These are phyloP conservation scores for Lymantria monacha DNA, from an alignment of 2,888 invertebrate species.

Conservation along the genomic window DNA sequence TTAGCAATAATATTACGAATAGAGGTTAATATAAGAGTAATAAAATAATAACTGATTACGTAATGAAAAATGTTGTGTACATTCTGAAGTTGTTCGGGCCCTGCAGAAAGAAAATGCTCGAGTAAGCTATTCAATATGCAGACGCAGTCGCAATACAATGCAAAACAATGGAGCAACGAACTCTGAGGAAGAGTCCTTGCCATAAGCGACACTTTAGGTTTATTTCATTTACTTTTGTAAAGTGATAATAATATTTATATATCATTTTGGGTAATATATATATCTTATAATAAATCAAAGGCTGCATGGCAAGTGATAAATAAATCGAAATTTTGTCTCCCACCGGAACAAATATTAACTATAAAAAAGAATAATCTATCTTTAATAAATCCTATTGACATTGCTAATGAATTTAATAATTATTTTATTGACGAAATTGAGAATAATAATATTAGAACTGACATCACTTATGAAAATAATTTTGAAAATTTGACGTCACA, in stretches of 20 bases:
- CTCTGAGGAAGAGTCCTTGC: conserved; percentile 68
- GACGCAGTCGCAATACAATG: conserved; percentile 61
- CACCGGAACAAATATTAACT: no score
- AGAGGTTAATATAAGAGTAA: no score
- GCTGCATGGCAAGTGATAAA: no score
- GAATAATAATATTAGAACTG: no score
- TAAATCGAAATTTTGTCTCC: no score
- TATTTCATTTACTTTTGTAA: conserved; percentile 45
- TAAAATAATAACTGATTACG: background rate
- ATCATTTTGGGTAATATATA: conserved; percentile 44
- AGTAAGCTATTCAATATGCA: conserved; percentile 62
- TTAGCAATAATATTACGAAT: background rate
- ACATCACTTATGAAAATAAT: no score
- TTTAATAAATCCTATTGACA: no score
- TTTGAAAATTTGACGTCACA: no score
- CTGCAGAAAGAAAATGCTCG: conserved; percentile 27
- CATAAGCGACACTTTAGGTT: conserved; percentile 54
- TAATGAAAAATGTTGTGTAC: background rate
- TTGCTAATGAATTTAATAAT: no score
- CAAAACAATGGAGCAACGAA: conserved; percentile 75
- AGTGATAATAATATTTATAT: conserved; percentile 53
- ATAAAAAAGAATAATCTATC: no score
- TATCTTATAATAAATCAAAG: no score
- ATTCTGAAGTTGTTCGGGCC: background rate
- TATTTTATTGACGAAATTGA: no score